These are phyloP conservation scores for Micrasema longulum DNA, from an alignment of 1,140 invertebrate species.

Conservation along the genomic window DNA sequence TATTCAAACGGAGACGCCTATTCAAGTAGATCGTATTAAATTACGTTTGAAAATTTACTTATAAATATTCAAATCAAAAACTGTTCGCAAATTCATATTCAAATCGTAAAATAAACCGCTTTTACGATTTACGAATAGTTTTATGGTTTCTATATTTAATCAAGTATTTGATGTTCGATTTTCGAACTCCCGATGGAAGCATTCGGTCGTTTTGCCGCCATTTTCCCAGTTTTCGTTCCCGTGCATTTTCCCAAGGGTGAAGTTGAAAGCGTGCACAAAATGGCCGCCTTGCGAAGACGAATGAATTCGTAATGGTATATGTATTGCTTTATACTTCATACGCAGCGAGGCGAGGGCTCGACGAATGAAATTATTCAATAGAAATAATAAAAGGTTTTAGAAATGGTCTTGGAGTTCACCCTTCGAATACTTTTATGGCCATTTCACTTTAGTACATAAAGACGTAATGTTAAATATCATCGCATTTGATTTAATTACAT, in stretches of 20 bases:
- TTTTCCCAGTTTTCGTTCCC: constrained; percentile 36
- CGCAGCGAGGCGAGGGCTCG: constrained; percentile 2
- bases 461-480: too few species aligned
- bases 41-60: too few species aligned
- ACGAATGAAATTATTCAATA: constrained; percentile 36
- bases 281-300: constrained; percentile 28
- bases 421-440: neutral
- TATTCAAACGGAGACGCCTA: too few species aligned
- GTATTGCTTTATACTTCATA: constrained; percentile 19
- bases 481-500: too few species aligned
- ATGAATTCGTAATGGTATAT: constrained; percentile 39
- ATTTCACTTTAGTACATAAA: neutral
- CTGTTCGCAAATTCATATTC: too few species aligned
- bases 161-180: constrained; percentile 38
- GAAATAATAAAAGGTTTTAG: constrained; percentile 7
- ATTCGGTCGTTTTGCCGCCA: constrained; percentile 41
- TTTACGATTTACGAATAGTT: constrained; percentile 29
- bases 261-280: constrained; percentile 37
- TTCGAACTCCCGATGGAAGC: constrained; percentile 30
- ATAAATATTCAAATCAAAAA: too few species aligned
- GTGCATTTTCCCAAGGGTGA: constrained; percentile 34
- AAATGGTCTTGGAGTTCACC: neutral
- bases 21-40: too few species aligned
- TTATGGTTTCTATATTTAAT: constrained; percentile 39
- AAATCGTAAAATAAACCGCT: constrained; percentile 22